Conservation (phyloP, 2,113 vertebrate genomes). For the Megaceryle maxima region DNA sequence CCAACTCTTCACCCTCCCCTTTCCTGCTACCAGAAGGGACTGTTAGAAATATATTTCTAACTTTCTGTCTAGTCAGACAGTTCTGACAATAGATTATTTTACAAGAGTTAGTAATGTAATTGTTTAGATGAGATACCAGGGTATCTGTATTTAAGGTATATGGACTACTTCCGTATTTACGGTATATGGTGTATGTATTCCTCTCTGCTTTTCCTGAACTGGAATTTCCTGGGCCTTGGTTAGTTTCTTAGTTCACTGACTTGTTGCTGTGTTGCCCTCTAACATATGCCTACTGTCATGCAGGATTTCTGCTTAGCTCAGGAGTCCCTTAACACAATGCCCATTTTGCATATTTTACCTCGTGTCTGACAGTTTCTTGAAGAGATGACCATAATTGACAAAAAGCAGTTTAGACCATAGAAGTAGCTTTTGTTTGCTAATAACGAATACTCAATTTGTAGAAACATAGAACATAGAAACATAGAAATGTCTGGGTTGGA, state of each 20-base stretch:
- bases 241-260: neutral
- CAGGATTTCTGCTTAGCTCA: neutral
- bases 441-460: neutral
- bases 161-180: neutral
- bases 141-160: neutral
- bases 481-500: too few species aligned
- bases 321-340: neutral
- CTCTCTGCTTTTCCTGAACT: neutral
- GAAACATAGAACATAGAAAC: neutral
- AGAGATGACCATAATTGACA: neutral
- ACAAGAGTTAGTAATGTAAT: neutral
- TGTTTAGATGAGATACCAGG: neutral
- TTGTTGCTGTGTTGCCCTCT: neutral
- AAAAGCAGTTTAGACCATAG: neutral
- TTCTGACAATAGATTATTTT: neutral
- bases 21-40: fast-evolving
- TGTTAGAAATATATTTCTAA: neutral
- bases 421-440: neutral
- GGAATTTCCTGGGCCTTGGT: neutral
- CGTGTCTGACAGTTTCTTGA: neutral
- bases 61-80: neutral
- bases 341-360: neutral
- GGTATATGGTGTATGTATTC: neutral
- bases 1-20: fast-evolving
- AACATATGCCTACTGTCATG: neutral